Conservation (phyloP, 2,113 vertebrate genomes). For the Anarhynchus alexandrinus region DNA sequence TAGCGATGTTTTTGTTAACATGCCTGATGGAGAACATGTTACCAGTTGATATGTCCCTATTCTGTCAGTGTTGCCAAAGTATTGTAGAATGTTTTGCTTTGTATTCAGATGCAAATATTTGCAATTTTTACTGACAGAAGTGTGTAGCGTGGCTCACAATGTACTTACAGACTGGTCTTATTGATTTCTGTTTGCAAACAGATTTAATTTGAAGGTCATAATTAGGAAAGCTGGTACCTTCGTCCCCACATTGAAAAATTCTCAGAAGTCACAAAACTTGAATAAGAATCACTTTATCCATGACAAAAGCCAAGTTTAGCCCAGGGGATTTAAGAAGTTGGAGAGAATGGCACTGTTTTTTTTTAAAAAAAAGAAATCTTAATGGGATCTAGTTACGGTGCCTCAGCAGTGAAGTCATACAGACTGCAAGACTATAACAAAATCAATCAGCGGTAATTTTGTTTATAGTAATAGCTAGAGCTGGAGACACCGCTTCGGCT, state of each 20-base stretch:
- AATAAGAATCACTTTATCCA: not conserved
- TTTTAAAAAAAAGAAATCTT: not conserved
- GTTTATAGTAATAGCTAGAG: not conserved
- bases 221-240: not conserved
- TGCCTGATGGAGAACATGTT: not conserved
- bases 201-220: not conserved
- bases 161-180: not conserved
- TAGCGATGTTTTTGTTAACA: not conserved
- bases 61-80: not conserved
- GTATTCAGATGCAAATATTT: not conserved
- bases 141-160: fast-evolving
- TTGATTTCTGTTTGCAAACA: not conserved
- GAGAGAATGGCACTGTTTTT: not conserved
- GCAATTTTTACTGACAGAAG: not conserved
- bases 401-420: not conserved
- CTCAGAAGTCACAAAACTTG: not conserved
- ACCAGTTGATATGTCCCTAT: not conserved
- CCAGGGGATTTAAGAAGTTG: not conserved
- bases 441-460: not conserved
- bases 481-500: not conserved
- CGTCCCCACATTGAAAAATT: not conserved
- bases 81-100: not conserved
- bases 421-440: not conserved
- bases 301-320: not conserved
- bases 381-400: not conserved